Evolutionary conservation across 1,140 invertebrate species (phyloP).

Genomic region (Sitobion miscanthi): DNA sequence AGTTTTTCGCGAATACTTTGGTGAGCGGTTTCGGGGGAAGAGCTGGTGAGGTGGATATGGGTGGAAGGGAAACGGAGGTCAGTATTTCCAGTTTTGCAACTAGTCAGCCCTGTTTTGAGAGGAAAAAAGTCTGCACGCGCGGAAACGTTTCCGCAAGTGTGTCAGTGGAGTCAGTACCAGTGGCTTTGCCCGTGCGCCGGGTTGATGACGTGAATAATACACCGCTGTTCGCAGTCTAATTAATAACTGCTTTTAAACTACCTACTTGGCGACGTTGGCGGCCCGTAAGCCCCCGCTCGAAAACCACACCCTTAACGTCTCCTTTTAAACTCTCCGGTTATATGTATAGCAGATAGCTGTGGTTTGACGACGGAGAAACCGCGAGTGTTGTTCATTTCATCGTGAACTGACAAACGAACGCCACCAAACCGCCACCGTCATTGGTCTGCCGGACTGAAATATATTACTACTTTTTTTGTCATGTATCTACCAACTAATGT

Average conservation of each 20-base stretch:
- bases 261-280: slow-evolving; percentile 32
- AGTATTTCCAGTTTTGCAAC: not conserved
- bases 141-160: not conserved
- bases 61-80: too few relatives aligned
- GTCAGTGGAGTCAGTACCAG: not conserved
- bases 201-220: slow-evolving; percentile 46
- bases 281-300: not conserved
- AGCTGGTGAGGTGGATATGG: not conserved
- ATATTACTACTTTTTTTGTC: not conserved
- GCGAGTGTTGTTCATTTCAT: not conserved
- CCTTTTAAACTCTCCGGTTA: not conserved
- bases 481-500: not conserved
- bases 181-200: not conserved
- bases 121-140: not conserved
- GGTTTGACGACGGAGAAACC: not conserved
- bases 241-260: slow-evolving; percentile 53
- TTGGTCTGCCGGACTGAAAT: not conserved
- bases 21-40: not conserved
- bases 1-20: not conserved
- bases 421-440: not conserved
- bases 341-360: not conserved
- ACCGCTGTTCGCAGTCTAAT: slow-evolving; percentile 36
- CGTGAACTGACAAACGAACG: not conserved
- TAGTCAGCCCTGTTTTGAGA: not conserved
- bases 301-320: slow-evolving; percentile 35